These are phyloP conservation scores for Morpho deidamia DNA, from an alignment of 2,888 invertebrate genomes.

Conservation along the genomic window DNA sequence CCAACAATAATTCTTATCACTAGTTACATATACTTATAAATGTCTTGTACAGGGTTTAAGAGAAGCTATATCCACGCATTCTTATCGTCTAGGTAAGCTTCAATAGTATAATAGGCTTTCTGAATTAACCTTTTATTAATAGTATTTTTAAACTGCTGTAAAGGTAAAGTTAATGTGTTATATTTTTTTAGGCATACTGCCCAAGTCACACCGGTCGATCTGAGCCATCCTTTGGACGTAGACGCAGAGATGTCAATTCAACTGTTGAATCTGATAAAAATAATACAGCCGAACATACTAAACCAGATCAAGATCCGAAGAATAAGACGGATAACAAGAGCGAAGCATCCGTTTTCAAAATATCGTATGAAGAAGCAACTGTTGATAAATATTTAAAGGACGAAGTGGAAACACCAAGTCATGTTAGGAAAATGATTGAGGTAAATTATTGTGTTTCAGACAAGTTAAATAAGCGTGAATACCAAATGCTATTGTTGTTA, in stretches of 20 bases:
- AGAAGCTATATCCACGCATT: too few species aligned
- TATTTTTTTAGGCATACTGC: slow-evolving; percentile 87
- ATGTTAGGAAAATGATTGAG: slow-evolving; percentile 93
- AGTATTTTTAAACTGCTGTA: too few species aligned
- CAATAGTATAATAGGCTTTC: too few species aligned
- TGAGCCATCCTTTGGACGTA: slow-evolving; percentile 89
- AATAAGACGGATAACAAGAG: slow-evolving; percentile 40
- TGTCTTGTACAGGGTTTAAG: too few species aligned
- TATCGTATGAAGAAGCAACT: slow-evolving; percentile 57
- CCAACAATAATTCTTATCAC: too few species aligned
- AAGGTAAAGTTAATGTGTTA: too few species aligned
- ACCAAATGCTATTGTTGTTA: too few species aligned
- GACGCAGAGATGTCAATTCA: slow-evolving; percentile 76
- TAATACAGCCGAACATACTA: slow-evolving; percentile 49
- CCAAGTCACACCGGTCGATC: slow-evolving; percentile 88
- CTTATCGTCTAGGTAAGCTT: too few species aligned
- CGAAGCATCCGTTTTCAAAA: slow-evolving; percentile 53
- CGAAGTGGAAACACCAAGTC: slow-evolving; percentile 82
- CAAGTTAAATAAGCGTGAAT: too few species aligned
- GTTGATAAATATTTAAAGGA: slow-evolving; percentile 70
- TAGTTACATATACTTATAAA: too few species aligned
- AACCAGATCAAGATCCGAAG: slow-evolving; percentile 33
- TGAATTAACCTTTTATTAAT: too few species aligned
- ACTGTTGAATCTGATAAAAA: slow-evolving; percentile 47
- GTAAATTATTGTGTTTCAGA: slow-evolving; percentile 64